Evolutionary conservation across 2,797 vertebrate species (phyloP), one percentile per base, ranked within the genome.

Genomic region (Crocidura indochinensis): DNA sequence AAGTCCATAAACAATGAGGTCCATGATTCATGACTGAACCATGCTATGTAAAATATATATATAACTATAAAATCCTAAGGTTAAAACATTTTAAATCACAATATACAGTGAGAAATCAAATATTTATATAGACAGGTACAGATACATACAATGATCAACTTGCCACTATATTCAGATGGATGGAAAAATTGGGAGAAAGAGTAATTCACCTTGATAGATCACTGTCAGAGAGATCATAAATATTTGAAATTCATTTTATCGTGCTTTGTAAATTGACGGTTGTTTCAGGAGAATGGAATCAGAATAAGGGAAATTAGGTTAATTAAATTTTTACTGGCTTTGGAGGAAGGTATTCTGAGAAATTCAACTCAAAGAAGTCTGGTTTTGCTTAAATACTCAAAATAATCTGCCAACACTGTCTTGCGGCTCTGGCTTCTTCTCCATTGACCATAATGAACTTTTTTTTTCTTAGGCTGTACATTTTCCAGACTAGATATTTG

Each of bases 281-380:
- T 88, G 67, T n/a, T 77, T 69, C 49, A 31, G 47, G 56, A 94
- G 6, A 15, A 56, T 60, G 53, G 75, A 79, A 82, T 93, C 31
- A 79, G 81, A 94, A 94, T 17, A n/a, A 87, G 51, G 27, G 10
- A 79, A 94, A 95, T 91, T 69, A 65, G 2, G 8, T 87, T 79
- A 92, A 91, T 96, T 95, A 91, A 94, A 94, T 91, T 80, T 87
- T 87, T 84, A 85, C 65, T 82, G 51, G 20, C 73, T 92, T 83
- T 91, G 51, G 17, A 93, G 74, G 89, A 95, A 94, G 20, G 75
- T 22, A 31, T 82, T 87, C 9, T 62, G 69, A 90, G 51, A 78
- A 87, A 76, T 49, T 8, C 60, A 79, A 44, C 19, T 53, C 26
- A 84, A 77, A 91, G 71, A 73, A 91, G 6, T 65, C 17, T n/a